Base-by-base conservation (phyloP, 2,797 vertebrate species). In the Sebastes oblongus region DNA sequence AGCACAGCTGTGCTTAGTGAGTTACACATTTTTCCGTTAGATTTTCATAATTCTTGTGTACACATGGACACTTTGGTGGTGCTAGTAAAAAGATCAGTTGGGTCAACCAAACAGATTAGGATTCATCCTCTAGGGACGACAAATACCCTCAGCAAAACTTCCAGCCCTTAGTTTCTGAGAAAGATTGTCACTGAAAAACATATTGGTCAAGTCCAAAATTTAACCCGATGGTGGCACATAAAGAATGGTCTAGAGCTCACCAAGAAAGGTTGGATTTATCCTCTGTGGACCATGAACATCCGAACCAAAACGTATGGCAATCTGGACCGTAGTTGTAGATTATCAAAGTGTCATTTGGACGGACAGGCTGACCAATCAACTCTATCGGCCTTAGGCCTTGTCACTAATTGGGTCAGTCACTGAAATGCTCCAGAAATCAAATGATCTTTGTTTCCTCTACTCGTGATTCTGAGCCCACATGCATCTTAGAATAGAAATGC, bases 381-480 rank as follows among this genome's bases (percentile, higher is more conserved):
- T 32, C 24, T 27, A 16, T n/a, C 9, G 8, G 61, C 39, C 55
- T 39, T 4, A 29, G 25, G 78, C 36, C 22, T 56, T 3, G 0
- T 20, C 20, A 25, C 30, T 61, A 76, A 72, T 55, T n/a, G 5
- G 30, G 42, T 27, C 20, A 78, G 67, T 20, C 24, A 3, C 27
- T 58, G 20, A 62, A 42, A 29, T 62, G 52, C 59, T 71, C 14
- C 62, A 83, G 56, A 72, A 59, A 80, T 65, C 3, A n/a, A 59
- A 69, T 29, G 20, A 66, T 83, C 66, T 36, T 11, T 27, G 25
- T 83, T 71, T 62, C 66, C 46, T 75, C 32, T 9, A 16, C 36
- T 16, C 5, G 0, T 14, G 22, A 1, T 4, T 79, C 11, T 11
- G 73, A 66, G 25, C n/a, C 20, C 3, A n/a, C 16, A n/a, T 8